A percentile compares a stretch with the other conserved stretches of the same genome.
Evolutionary conservation across 2,888 invertebrate genomes (phyloP).

Genomic region (Drosophila seclusa): DNA sequence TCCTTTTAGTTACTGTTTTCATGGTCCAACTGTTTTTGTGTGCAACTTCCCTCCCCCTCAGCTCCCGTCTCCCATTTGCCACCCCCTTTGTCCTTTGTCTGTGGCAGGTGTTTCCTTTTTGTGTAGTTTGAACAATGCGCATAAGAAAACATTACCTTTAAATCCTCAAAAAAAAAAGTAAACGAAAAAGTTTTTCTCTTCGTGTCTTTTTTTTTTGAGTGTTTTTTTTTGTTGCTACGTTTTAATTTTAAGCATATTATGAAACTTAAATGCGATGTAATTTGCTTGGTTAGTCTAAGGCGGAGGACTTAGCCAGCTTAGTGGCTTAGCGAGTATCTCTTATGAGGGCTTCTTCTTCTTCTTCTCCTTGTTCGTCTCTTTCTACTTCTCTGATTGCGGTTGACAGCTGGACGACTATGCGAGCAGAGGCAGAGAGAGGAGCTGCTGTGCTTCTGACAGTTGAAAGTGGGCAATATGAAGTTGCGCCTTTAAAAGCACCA

Average conservation of each 20-base stretch:
- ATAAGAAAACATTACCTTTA: slow-evolving; percentile 57
- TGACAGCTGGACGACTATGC: slow-evolving; percentile 37
- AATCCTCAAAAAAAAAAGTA: slow-evolving; percentile 24
- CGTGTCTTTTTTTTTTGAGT: slow-evolving; percentile 7
- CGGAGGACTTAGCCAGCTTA: slow-evolving; percentile 59
- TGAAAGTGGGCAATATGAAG: slow-evolving; percentile 24
- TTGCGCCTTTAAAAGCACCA: slow-evolving; percentile 29
- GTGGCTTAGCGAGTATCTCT: slow-evolving; percentile 52
- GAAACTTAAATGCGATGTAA: slow-evolving; percentile 75
- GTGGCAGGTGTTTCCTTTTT: slow-evolving; percentile 57
- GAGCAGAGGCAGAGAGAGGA: neutral
- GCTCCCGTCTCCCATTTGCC: neutral
- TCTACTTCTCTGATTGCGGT: slow-evolving; percentile 48
- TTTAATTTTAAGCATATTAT: slow-evolving; percentile 74
- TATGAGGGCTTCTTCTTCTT: slow-evolving; percentile 29
- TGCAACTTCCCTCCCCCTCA: neutral
- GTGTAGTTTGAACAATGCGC: slow-evolving; percentile 48
- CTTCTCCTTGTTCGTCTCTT: neutral
- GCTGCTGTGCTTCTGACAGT: slow-evolving; percentile 31
- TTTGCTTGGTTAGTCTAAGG: slow-evolving; percentile 61
- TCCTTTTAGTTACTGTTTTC: slow-evolving; percentile 65
- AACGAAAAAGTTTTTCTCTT: slow-evolving; percentile 27
- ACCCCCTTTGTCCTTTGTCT: slow-evolving; percentile 23
- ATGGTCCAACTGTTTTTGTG: slow-evolving; percentile 57
- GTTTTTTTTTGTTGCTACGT: slow-evolving; percentile 5